Evolutionary conservation across 1,140 invertebrate genomes (phyloP).

Genomic region (Diorhabda carinulata): DNA sequence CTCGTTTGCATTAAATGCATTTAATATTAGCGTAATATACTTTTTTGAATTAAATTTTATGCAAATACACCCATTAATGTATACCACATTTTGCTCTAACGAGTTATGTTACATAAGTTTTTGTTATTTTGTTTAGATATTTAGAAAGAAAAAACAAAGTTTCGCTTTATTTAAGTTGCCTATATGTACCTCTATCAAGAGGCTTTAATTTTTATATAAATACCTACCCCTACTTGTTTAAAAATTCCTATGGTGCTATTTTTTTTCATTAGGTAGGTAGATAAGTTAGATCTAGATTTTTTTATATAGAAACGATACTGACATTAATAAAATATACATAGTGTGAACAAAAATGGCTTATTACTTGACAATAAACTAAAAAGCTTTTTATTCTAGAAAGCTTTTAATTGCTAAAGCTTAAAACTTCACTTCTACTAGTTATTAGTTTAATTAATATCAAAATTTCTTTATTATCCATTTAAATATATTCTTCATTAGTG

Average conservation of each 20-base stretch:
- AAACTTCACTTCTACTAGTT: no score
- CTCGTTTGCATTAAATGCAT: no score
- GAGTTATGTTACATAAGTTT: not conserved
- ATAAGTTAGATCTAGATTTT: not conserved
- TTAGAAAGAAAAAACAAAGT: not conserved
- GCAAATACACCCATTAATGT: not conserved
- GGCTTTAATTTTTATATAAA: conserved; percentile 1
- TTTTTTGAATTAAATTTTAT: no score
- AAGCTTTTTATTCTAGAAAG: no score
- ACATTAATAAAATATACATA: not conserved
- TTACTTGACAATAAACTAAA: no score
- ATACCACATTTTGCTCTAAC: not conserved
- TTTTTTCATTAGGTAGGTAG: not conserved
- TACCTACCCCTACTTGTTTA: not conserved
- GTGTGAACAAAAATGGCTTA: not conserved
- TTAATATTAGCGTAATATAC: no score
- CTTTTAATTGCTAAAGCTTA: no score
- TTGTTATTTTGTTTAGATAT: conserved; percentile 1
- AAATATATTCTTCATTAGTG: no score
- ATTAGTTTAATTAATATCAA: no score
- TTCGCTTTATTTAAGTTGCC: not conserved
- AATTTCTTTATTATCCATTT: no score
- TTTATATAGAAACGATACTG: not conserved
- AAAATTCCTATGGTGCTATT: conserved; percentile 2
- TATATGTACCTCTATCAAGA: not conserved